Conservation (phyloP, 1,140 invertebrate species). For the Goniozus legneri region DNA sequence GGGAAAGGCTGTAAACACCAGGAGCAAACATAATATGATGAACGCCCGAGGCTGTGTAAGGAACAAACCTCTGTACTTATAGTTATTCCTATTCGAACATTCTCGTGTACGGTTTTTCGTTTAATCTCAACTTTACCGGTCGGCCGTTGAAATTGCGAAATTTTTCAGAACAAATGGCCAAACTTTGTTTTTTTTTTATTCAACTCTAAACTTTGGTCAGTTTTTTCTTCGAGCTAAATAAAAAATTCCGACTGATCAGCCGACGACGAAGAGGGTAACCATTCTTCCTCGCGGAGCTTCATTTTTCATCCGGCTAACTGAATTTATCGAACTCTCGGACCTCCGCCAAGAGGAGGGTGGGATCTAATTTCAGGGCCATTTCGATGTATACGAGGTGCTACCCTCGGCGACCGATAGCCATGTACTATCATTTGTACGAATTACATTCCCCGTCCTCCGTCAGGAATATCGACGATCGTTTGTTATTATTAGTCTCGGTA, state of each 20-base stretch:
- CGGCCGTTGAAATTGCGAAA: too few species aligned
- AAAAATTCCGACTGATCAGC: too few species aligned
- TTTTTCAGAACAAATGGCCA: too few species aligned
- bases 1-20: constrained; percentile 45
- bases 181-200: too few species aligned
- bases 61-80: constrained; percentile 25
- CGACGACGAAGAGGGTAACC: too few species aligned
- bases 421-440: constrained; percentile 52
- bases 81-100: constrained; percentile 24
- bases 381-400: constrained; percentile 37
- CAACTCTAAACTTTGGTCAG: too few species aligned
- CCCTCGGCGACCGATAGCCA: constrained; percentile 33
- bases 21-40: constrained; percentile 55
- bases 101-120: too few species aligned
- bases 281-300: too few species aligned
- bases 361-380: constrained; percentile 50
- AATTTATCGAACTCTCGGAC: constrained; percentile 50
- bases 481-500: constrained; percentile 48
- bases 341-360: constrained; percentile 38
- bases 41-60: constrained; percentile 39
- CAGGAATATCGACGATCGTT: constrained; percentile 35
- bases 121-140: too few species aligned
- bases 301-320: constrained; percentile 50
- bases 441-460: constrained; percentile 34
- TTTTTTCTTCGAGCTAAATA: too few species aligned